Base-by-base conservation (phyloP, 2,888 invertebrate species). In the Heliconius hortense region DNA sequence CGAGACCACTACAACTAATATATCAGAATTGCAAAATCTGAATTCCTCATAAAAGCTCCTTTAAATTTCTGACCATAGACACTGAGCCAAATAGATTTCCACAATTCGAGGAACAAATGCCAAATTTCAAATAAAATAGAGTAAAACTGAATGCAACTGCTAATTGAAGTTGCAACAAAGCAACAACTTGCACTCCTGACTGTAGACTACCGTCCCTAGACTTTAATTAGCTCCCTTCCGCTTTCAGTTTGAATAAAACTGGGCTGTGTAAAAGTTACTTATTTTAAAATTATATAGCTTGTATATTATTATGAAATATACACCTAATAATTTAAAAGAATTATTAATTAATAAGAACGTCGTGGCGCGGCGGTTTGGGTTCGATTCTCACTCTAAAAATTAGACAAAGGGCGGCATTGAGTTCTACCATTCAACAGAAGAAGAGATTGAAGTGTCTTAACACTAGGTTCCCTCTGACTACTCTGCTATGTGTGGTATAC, bases 121-220 rank as follows among this genome's bases (percentile, higher is more conserved):
- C 15, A 66, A 66, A 64, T 64, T 66, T 66, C 39, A 66, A 43
- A 15, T 24, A 39, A 66, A 66, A 66, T 66, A 66, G 24, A 43
- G 24, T 1, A 66, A 66, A 66, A 39, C 66, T 43, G 15, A 39
- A 43, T 43, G 24, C 66, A 24, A 39, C 66, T 66, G 39, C 39
- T 24, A 66, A 66, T 66, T 66, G 24, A 26, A 66, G 66, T 24
- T 39, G n/a, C 64, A 39, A 39, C n/a, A 39, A 66, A 24, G 39
- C 24, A 66, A 66, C 64, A 24, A 66, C 66, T 66, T 24, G 24
- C 39, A 43, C 66, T 66, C 13, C 15, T 15, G 24, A n/a, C 64
- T 66, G 39, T 18, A 66, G 66, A 26, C 66, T 66, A 13, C 24
- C 24, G 24, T 43, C 39, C 18, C 24, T 43, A 66, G 24, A 66